Evolutionary conservation across 2,797 vertebrate species (phyloP).

Genomic region (Catharus ustulatus): DNA sequence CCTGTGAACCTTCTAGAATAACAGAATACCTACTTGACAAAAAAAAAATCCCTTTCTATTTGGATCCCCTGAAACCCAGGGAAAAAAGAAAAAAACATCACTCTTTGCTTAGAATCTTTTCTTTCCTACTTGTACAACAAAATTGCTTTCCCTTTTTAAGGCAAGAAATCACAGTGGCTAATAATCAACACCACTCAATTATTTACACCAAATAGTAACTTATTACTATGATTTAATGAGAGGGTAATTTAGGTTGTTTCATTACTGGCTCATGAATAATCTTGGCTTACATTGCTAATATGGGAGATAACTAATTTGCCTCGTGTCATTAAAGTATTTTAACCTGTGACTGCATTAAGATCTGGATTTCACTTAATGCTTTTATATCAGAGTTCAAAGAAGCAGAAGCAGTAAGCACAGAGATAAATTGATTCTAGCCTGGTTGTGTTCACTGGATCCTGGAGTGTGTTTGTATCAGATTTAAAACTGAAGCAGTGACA

Average conservation of each 20-base stretch:
- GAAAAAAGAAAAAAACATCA: not conserved
- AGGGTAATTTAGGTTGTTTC: not conserved
- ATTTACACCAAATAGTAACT: not conserved
- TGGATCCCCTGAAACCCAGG: not conserved
- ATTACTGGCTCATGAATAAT: not conserved
- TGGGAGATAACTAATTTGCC: not conserved
- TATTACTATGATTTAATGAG: not conserved
- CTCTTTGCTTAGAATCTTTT: not conserved
- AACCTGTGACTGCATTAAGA: not conserved
- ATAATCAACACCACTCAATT: not conserved
- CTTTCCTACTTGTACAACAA: not conserved
- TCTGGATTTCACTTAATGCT: not conserved
- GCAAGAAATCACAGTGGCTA: not conserved
- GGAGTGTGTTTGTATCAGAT: not conserved
- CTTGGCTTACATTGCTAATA: not conserved
- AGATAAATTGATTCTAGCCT: not conserved
- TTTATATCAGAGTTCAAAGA: not conserved
- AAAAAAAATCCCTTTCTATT: not conserved
- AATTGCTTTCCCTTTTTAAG: not conserved
- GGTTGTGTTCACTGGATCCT: not conserved
- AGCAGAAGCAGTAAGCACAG: not conserved
- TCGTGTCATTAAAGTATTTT: not conserved
- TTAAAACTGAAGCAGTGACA: not conserved
- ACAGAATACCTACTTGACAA: not conserved
- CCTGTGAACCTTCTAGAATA: not conserved